A percentile compares a stretch with the other conserved stretches of the same genome.
phyloP scores from a whole-genome alignment of 2,888 invertebrate species.

The Rhorus exstirpatorius region DNA sequence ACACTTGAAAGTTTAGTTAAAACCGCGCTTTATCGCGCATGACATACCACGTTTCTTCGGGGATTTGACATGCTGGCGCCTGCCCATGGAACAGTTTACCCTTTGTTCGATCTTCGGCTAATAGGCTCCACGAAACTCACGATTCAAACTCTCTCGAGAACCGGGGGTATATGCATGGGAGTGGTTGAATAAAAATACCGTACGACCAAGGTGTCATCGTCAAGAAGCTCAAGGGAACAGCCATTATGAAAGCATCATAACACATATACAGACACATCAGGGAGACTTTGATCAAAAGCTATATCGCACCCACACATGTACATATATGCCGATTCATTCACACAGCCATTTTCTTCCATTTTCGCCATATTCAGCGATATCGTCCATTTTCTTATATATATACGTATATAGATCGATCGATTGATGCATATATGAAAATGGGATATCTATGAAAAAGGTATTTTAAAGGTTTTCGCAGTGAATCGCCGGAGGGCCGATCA shows the following conservation, averaged over 20 bases:
- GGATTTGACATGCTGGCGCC: background rate
- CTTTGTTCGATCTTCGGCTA: background rate
- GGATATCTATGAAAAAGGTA: slow-evolving; percentile 28
- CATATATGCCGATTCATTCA: slow-evolving; percentile 3
- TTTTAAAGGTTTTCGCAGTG: slow-evolving; percentile 31
- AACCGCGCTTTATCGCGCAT: background rate
- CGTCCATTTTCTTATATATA: slow-evolving; percentile 26
- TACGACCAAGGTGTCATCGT: slow-evolving; percentile 43
- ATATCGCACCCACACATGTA: background rate
- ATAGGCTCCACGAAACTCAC: background rate
- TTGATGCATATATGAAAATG: slow-evolving; percentile 23
- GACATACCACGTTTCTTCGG: background rate
- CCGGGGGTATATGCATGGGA: background rate
- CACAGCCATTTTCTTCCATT: background rate
- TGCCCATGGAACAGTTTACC: background rate
- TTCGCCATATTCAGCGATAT: no score
- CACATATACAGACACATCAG: slow-evolving; percentile 1
- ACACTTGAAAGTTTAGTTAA: background rate
- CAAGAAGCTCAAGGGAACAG: slow-evolving; percentile 31
- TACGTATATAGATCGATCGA: background rate
- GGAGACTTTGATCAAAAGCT: slow-evolving; percentile 32
- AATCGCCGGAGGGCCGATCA: slow-evolving; percentile 27
- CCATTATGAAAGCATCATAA: slow-evolving; percentile 31
- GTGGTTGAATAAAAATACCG: slow-evolving; percentile 55
- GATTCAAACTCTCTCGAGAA: background rate